Percentiles rank a stretch among this genome's conserved stretches.
Evolutionary conservation across 1,140 invertebrate species (phyloP).

Genomic region (Psix sp.): DNA sequence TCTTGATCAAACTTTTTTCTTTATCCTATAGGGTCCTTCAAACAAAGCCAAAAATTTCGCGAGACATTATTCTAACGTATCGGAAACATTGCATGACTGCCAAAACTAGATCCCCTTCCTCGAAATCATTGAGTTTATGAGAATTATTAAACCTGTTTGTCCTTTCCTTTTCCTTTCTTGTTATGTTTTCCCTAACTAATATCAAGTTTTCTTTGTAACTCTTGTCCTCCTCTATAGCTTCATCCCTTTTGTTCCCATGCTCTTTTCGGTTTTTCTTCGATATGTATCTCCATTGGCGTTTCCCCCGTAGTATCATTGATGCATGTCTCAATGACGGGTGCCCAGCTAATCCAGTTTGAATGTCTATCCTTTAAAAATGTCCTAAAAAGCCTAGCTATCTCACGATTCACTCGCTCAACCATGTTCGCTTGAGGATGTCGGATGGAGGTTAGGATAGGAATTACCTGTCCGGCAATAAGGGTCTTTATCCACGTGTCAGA

Average conservation of each 20-base stretch:
- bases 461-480: background rate
- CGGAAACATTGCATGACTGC: too few relatives aligned
- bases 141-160: background rate
- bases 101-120: background rate
- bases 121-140: background rate
- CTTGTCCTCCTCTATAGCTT: background rate
- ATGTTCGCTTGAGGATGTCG: slow-evolving; percentile 6
- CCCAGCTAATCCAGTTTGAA: background rate
- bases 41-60: background rate
- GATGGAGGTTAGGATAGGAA: slow-evolving; percentile 4
- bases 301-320: background rate
- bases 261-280: background rate
- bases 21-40: background rate
- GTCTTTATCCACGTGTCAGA: background rate
- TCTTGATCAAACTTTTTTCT: background rate
- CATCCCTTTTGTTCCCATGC: background rate
- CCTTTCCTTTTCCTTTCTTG: background rate
- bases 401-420: slow-evolving; percentile 15
- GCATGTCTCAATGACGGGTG: background rate
- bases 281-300: background rate
- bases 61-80: too few relatives aligned
- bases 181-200: background rate
- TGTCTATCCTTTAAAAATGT: background rate
- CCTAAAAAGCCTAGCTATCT: background rate
- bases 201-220: background rate